Evolutionary conservation across 2,113 vertebrate species (phyloP).

Genomic region (Sinocyclocheilus anshuiensis): DNA sequence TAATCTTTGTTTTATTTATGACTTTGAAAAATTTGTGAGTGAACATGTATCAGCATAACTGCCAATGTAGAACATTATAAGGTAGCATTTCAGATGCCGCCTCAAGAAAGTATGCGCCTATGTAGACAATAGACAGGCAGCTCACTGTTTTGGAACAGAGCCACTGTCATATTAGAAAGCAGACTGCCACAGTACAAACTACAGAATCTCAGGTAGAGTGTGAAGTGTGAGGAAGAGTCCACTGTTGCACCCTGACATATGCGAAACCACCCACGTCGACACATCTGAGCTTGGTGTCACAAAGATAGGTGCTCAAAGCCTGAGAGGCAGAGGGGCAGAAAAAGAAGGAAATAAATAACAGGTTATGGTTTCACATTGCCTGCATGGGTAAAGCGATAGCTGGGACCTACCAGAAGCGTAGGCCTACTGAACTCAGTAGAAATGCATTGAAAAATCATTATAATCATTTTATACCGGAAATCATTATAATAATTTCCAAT

Average conservation of each 20-base stretch:
- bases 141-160: constrained; percentile 5
- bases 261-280: background rate
- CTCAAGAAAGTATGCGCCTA: background rate
- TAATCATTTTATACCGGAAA: background rate
- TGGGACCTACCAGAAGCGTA: background rate
- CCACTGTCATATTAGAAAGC: constrained; percentile 9
- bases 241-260: constrained; percentile 12
- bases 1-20: background rate
- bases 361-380: background rate
- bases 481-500: background rate
- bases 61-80: background rate
- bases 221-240: constrained; percentile 37
- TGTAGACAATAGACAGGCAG: background rate
- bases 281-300: background rate
- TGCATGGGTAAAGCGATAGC: background rate
- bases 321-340: background rate
- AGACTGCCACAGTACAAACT: constrained; percentile 14
- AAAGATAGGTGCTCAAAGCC: background rate
- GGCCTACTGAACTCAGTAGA: background rate
- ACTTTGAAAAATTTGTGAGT: background rate
- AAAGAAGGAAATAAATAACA: constrained; percentile 12
- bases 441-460: constrained; percentile 4
- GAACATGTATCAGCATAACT: background rate
- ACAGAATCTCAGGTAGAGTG: constrained; percentile 32
- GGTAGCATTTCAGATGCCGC: background rate